Conservation (phyloP, 2,797 vertebrate species). For the Scarus forsteni region DNA sequence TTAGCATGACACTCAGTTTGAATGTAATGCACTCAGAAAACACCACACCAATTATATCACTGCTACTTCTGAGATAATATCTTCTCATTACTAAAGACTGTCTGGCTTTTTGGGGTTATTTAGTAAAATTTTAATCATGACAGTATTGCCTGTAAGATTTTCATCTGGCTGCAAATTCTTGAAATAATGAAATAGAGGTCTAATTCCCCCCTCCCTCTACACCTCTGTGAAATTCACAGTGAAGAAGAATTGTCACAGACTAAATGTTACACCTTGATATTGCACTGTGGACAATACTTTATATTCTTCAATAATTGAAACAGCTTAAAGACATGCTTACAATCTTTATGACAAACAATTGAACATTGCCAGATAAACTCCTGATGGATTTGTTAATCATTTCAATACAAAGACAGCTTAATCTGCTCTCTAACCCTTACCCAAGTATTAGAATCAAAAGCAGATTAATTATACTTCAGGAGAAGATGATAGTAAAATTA, state of each 20-base stretch:
- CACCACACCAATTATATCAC: constrained; percentile 52
- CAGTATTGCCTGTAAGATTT: constrained; percentile 10
- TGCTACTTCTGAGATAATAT: constrained; percentile 34
- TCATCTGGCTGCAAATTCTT: constrained; percentile 17
- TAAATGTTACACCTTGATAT: no score
- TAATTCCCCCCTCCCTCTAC: no score
- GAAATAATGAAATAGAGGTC: constrained; percentile 23
- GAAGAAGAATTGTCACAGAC: no score
- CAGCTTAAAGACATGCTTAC: no score
- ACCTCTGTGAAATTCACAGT: no score
- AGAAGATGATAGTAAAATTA: neutral
- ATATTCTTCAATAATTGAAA: no score
- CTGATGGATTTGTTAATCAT: neutral
- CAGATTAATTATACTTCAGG: neutral
- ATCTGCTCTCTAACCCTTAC: no score
- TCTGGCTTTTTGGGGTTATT: constrained; percentile 23
- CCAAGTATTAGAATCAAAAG: no score
- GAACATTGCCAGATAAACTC: neutral
- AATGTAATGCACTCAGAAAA: constrained; percentile 48
- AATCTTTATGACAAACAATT: neutral
- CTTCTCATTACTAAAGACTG: constrained; percentile 27
- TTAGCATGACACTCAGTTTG: constrained; percentile 72
- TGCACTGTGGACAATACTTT: no score
- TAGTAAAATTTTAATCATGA: constrained; percentile 5
- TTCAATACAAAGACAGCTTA: neutral